Percentiles rank a stretch among this genome's conserved stretches.
Conservation (phyloP, 2,797 vertebrate genomes). For the Parambassis ranga region DNA sequence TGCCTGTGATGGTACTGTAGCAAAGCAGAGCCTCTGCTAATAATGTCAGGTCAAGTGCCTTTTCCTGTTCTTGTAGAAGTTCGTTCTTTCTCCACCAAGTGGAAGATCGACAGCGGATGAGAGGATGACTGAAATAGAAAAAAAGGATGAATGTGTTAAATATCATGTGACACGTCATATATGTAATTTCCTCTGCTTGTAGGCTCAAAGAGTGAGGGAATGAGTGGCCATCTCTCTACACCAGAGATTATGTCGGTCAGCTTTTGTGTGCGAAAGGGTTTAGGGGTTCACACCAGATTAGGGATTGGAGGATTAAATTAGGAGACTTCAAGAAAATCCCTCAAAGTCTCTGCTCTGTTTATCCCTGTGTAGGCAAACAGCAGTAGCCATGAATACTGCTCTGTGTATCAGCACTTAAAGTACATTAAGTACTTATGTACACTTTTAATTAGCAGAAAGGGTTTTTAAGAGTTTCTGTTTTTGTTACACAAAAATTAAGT, state of each 20-base stretch:
- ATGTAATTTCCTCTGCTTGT: slow-evolving; percentile 18
- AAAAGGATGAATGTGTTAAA: slow-evolving; percentile 32
- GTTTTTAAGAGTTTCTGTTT: slow-evolving; percentile 1
- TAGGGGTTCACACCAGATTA: slow-evolving; percentile 79
- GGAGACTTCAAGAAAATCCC: slow-evolving; percentile 76
- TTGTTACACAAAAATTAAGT: not conserved
- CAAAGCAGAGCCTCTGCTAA: not conserved
- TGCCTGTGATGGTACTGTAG: not conserved
- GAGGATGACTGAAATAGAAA: slow-evolving; percentile 26
- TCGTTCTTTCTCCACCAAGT: not conserved
- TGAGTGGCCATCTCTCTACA: slow-evolving; percentile 54
- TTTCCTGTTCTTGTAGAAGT: not conserved
- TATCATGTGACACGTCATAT: too few relatives aligned
- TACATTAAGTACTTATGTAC: slow-evolving; percentile 44
- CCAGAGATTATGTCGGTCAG: slow-evolving; percentile 70
- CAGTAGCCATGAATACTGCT: slow-evolving; percentile 39
- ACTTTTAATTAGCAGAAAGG: slow-evolving; percentile 48
- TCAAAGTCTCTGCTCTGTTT: slow-evolving; percentile 58
- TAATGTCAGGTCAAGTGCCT: slow-evolving; percentile 1
- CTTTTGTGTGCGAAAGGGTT: slow-evolving; percentile 73
- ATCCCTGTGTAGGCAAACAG: slow-evolving; percentile 62
- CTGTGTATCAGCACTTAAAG: slow-evolving; percentile 41
- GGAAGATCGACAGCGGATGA: slow-evolving; percentile 14
- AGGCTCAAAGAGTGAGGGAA: slow-evolving; percentile 33
- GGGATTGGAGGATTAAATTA: slow-evolving; percentile 78